Evolutionary conservation across 2,113 vertebrate species (phyloP).

Genomic region (Fulica atra): DNA sequence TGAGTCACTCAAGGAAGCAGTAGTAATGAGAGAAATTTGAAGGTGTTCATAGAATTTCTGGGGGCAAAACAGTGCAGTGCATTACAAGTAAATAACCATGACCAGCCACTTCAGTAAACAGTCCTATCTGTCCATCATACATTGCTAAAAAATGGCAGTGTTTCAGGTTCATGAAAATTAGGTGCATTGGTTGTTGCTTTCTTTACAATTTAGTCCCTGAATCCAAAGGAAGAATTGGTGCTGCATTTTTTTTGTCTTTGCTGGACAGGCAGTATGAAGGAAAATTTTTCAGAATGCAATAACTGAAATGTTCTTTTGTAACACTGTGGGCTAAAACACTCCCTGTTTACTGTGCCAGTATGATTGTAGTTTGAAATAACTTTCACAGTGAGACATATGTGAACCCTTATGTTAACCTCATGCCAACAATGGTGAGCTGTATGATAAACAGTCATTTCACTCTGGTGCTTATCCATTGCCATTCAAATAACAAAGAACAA

Average conservation of each 20-base stretch:
- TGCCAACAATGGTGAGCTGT: not conserved
- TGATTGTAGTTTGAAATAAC: not conserved
- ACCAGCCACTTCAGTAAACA: not conserved
- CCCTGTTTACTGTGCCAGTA: not conserved
- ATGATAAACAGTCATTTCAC: not conserved
- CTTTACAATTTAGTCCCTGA: not conserved
- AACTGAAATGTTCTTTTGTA: not conserved
- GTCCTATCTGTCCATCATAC: not conserved
- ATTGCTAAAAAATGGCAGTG: not conserved
- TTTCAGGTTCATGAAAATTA: not conserved
- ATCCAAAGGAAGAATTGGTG: not conserved
- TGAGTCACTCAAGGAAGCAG: not conserved
- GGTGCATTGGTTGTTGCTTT: not conserved
- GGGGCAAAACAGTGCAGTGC: not conserved
- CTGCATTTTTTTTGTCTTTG: accelerated
- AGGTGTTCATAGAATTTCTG: not conserved
- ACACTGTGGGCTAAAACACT: not conserved
- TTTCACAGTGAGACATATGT: not conserved
- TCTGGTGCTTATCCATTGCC: not conserved
- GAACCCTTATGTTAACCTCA: not conserved
- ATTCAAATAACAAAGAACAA: not conserved
- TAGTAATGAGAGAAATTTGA: accelerated
- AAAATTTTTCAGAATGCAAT: not conserved
- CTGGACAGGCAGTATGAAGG: not conserved
- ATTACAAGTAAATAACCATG: not conserved